A percentile compares a stretch with the other conserved stretches of the same genome.
phyloP scores from a whole-genome alignment of 1,140 invertebrate species.

The Sinonovacula constricta region DNA sequence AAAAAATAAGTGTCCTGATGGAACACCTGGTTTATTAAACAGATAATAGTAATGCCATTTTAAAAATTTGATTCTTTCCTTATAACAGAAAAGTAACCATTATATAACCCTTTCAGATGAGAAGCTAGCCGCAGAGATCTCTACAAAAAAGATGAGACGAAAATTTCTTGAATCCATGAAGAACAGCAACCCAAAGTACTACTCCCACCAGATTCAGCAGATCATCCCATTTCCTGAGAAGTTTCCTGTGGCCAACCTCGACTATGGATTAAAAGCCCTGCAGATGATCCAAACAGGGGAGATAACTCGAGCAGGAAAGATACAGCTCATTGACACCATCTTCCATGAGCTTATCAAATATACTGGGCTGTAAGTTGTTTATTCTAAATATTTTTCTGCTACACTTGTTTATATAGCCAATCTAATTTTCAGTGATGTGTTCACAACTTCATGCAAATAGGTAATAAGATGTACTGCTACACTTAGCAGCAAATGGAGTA shows the following conservation, averaged over 20 bases:
- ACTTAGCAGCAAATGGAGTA: no score
- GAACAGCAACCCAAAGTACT: conserved; percentile 52
- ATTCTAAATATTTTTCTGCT: background rate
- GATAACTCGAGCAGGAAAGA: conserved; percentile 51
- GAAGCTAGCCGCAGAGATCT: conserved; percentile 42
- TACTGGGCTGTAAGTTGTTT: conserved; percentile 43
- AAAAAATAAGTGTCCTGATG: no score
- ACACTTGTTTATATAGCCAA: no score
- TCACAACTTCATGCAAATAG: no score
- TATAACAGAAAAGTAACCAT: background rate
- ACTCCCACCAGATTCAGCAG: conserved; percentile 51
- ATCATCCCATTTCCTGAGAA: conserved; percentile 53
- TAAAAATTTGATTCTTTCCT: no score
- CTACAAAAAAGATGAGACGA: conserved; percentile 47
- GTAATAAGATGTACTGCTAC: no score
- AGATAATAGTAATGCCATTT: no score
- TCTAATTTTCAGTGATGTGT: no score
- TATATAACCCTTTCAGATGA: conserved; percentile 19
- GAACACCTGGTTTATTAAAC: no score
- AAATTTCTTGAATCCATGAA: conserved; percentile 51
- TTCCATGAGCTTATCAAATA: conserved; percentile 51
- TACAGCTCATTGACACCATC: conserved; percentile 49
- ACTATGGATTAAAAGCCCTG: conserved; percentile 43
- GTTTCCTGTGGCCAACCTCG: conserved; percentile 42
- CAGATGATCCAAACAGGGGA: conserved; percentile 54